phyloP scores from a whole-genome alignment of 2,888 invertebrate genomes.

The Aleiodes testaceus region DNA sequence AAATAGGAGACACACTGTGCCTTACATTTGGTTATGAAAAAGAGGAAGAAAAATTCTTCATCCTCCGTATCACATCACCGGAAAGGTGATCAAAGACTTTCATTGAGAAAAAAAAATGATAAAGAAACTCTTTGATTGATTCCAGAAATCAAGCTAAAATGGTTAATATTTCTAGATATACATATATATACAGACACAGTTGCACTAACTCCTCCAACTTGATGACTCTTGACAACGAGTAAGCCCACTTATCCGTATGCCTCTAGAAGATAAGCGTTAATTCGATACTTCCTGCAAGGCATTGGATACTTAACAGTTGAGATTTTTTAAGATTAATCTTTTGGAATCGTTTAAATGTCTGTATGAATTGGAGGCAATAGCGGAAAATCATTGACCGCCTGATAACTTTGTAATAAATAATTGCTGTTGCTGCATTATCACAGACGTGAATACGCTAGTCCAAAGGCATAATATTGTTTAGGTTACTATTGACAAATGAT shows the following conservation, averaged over 20 bases:
- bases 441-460: no score
- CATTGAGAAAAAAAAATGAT: neutral
- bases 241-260: conserved; percentile 35
- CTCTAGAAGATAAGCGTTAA: conserved; percentile 60
- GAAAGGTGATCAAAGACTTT: conserved; percentile 55
- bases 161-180: neutral
- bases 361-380: conserved; percentile 5
- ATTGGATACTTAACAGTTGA: conserved; percentile 10
- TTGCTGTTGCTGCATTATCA: no score
- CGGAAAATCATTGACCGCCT: no score
- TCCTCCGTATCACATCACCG: conserved; percentile 59
- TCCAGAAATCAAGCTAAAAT: conserved; percentile 9
- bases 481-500: no score
- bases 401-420: no score
- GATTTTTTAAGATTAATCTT: conserved; percentile 28
- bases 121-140: conserved; percentile 8
- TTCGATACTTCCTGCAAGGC: conserved; percentile 64
- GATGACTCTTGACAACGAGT: conserved; percentile 32
- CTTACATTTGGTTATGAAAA: neutral
- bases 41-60: neutral
- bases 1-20: neutral
- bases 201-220: conserved; percentile 19
- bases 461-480: no score
- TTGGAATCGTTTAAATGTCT: conserved; percentile 12
- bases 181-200: neutral